Evolutionary conservation across 2,797 vertebrate genomes (phyloP).

Genomic region (Propithecus deckenii): DNA sequence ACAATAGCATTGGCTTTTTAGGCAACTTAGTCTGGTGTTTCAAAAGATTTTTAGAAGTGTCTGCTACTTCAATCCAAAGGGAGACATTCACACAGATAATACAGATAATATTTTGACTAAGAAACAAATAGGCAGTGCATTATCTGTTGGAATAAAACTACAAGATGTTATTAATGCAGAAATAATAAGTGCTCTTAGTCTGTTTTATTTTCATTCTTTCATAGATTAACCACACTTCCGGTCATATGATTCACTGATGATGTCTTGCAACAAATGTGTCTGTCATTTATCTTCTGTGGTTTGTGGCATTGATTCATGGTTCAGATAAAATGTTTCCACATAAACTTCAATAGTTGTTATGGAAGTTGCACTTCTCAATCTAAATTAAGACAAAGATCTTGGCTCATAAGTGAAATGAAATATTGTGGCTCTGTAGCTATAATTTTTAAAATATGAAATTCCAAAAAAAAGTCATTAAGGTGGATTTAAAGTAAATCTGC

Average conservation of each 20-base stretch:
- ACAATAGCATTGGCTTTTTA: background rate
- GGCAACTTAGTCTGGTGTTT: background rate
- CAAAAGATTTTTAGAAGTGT: background rate
- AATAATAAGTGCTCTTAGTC: background rate
- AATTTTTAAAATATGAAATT: background rate
- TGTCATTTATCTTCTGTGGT: background rate
- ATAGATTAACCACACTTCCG: background rate
- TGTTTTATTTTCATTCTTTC: background rate
- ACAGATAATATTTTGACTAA: background rate
- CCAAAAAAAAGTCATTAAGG: background rate
- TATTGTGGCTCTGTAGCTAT: background rate
- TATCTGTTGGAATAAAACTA: background rate
- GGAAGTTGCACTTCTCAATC: background rate
- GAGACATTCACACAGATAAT: background rate
- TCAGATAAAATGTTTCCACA: background rate
- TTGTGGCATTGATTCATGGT: background rate
- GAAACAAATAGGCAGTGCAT: background rate
- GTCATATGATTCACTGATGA: background rate
- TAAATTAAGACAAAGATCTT: background rate
- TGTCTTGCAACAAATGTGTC: background rate
- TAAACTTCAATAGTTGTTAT: background rate
- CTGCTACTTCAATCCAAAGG: background rate
- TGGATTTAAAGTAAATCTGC: background rate
- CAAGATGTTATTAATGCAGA: background rate
- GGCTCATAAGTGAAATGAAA: background rate